Evolutionary conservation across 2,113 vertebrate species (phyloP), one percentile per base, ranked within the genome.

Genomic region (Grantiella picta): DNA sequence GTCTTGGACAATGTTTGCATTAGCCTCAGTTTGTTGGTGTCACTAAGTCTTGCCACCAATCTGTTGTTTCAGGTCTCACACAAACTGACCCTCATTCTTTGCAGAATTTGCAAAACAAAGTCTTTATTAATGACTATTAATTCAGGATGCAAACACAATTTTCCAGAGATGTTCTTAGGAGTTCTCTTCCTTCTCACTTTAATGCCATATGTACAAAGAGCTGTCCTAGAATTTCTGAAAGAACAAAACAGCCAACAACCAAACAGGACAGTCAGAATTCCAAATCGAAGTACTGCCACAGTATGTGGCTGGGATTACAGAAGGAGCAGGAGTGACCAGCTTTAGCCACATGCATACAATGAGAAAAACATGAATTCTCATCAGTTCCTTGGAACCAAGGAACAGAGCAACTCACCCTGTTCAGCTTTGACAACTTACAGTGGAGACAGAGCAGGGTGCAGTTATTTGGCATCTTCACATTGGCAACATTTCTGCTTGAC

Each of bases 391-490:
- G 60, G 35, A 40, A 10, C 38, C 42, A n/a, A 63, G n/a, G 45
- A 86, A 40, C 4, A 25, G 17, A 88, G 14, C 12, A 40, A 60
- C 50, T 53, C 69, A 45, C 19, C 20, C 69, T 19, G 1, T 17
- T 73, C 42, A 53, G 42, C 25, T 90, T 5, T n/a, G 31, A 65
- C 11, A n/a, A 4, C 69, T 42, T 14, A 25, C 6, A 50, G 44
- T 0, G 1, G 57, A 54, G 33, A 11, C 49, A 49, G 33, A 52
- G 66, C 65, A 35, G 29, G 18, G 18, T 29, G 8, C 5, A 17
- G 44, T 22, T 22, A 53, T 23, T 45, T 5, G 10, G 16, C 1
- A 0, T 38, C 35, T 56, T 54, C 82, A 7, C 4, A 0, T 5
- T 4, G 7, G 21, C 28, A 47, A 2, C 7, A 7, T 8, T 38